Evolutionary conservation across 2,113 vertebrate genomes (phyloP), one percentile per base, ranked within the genome.

Genomic region (Hucho hucho): DNA sequence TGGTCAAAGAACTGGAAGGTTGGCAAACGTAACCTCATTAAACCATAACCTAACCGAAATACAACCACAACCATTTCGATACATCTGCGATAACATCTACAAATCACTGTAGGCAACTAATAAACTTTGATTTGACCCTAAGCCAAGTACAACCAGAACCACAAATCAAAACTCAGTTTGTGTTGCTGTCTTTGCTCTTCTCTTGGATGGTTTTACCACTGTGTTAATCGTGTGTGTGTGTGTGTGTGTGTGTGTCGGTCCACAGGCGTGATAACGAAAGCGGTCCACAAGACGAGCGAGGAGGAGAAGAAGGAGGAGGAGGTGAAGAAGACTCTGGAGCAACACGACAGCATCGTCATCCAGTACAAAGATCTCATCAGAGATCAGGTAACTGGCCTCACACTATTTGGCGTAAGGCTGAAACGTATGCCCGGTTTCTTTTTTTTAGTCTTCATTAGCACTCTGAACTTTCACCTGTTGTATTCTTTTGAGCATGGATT

Each of bases 271-370:
- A 97, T 99, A 83, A 98, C 95, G 69, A 99, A 99, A 88, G 95
- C 98, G 1, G 95, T 99, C 87, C 96, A 98, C 86, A 99, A 98
- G 87, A 98, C 98, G 72, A 98, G 93, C 6, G 98, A 99, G 88
- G 98, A 99, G 82, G 98, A 99, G 81, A 95, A 98, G 84, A 97
- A 99, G 83, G 98, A 99, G 80, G 97, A 99, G 80, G 98, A 99
- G 79, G 97, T 97, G 73, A 99, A 98, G 91, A 99, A 99, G 92
- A 96, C 96, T 0, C 75, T 99, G 84, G 97, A 99, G 75, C 97
- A 99, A 61, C 97, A 99, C 20, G 97, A 99, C 92, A 99, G 92
- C 88, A 98, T 99, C 28, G 95, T 99, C 82, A 96, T 95, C 76
- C 97, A 96, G 89, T 99, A 99, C 87, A 99, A 99, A 88, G 97